Evolutionary conservation across 2,888 invertebrate species (phyloP).

Genomic region (Dryococelus australis): DNA sequence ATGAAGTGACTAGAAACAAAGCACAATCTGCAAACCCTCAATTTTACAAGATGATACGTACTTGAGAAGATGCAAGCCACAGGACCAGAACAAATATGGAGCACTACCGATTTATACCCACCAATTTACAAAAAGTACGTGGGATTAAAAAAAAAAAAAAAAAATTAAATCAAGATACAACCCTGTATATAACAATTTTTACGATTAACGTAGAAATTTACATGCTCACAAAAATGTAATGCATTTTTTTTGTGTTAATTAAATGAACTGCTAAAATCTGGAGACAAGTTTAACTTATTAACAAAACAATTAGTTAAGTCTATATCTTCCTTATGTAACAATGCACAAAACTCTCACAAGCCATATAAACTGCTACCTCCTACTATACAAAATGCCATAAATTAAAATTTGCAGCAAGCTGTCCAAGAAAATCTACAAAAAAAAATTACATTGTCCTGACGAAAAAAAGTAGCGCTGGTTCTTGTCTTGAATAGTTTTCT

Average conservation of each 20-base stretch:
- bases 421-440: constrained; percentile 10
- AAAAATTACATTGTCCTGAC: background rate
- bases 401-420: constrained; percentile 11
- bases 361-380: constrained; percentile 8
- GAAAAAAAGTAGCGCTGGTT: background rate
- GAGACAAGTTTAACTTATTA: background rate
- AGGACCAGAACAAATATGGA: background rate
- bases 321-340: background rate
- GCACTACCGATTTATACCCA: background rate
- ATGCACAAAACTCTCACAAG: constrained; percentile 16
- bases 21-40: background rate
- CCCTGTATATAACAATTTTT: background rate
- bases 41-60: background rate
- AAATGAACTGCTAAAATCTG: constrained; percentile 2
- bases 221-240: background rate
- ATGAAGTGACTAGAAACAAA: background rate
- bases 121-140: background rate
- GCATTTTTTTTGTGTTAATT: constrained; percentile 4
- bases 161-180: background rate
- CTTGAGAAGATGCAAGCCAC: background rate
- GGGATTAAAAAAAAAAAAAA: background rate
- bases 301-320: background rate
- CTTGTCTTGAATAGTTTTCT: constrained; percentile 7
- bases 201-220: background rate
- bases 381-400: background rate